These are phyloP conservation scores for Rhynchonycteris naso DNA, from an alignment of 2,797 vertebrate species.

Conservation along the genomic window DNA sequence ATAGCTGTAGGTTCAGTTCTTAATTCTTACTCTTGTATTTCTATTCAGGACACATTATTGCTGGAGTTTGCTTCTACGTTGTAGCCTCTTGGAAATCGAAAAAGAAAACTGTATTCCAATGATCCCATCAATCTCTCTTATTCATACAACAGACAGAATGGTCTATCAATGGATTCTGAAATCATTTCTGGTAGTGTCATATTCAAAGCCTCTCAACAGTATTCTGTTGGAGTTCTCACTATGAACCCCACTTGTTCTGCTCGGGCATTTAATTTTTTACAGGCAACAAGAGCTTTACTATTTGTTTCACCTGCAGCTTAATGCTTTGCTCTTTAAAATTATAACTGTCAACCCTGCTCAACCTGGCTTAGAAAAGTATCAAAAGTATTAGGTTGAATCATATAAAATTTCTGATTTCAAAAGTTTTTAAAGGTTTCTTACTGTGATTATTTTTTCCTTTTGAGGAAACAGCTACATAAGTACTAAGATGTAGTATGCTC, in stretches of 20 bases:
- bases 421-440: too few species aligned
- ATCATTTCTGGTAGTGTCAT: not conserved
- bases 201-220: not conserved
- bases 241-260: not conserved
- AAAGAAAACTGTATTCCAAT: not conserved
- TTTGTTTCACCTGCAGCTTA: not conserved
- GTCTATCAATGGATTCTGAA: not conserved
- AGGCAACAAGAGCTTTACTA: not conserved
- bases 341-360: too few species aligned
- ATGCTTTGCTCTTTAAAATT: too few species aligned
- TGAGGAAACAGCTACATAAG: too few species aligned
- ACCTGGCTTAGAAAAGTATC: too few species aligned
- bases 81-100: not conserved
- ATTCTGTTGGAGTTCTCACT: not conserved
- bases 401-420: too few species aligned
- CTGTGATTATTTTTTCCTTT: too few species aligned
- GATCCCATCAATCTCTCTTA: not conserved
- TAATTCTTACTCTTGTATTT: not conserved
- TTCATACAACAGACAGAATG: not conserved
- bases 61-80: not conserved
- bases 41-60: not conserved
- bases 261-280: not conserved
- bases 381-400: too few species aligned
- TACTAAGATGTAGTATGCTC: too few species aligned
- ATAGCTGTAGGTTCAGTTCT: not conserved